Evolutionary conservation across 2,113 vertebrate species (phyloP).

Genomic region (Nothobranchius furzeri): DNA sequence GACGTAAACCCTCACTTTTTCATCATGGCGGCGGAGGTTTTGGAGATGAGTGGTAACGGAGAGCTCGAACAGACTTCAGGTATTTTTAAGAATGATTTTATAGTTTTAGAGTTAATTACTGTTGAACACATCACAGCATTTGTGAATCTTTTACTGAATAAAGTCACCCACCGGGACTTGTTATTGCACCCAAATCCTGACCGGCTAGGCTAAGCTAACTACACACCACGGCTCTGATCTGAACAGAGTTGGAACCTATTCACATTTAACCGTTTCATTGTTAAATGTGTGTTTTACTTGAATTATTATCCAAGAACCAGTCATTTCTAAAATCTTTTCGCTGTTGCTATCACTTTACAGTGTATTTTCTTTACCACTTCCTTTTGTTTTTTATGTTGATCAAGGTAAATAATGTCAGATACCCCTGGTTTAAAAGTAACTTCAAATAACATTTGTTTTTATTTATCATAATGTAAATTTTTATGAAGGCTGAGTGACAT

Average conservation of each 20-base stretch:
- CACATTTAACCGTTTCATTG: background rate
- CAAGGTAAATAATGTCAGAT: too few species aligned
- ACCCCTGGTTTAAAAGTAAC: too few species aligned
- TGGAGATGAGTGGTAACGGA: constrained; percentile 67
- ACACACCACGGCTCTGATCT: background rate
- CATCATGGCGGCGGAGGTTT: constrained; percentile 78
- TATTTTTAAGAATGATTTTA: constrained; percentile 12
- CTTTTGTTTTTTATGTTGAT: too few species aligned
- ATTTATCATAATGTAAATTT: too few species aligned
- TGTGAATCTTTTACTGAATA: background rate
- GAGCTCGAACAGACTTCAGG: constrained; percentile 67
- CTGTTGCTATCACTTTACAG: too few species aligned
- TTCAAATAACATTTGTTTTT: too few species aligned
- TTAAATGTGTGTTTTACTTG: too few species aligned
- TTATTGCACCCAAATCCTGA: background rate
- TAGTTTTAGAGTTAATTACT: accelerated
- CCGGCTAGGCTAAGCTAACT: constrained; percentile 57
- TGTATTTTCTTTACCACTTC: too few species aligned
- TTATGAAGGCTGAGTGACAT: too few species aligned
- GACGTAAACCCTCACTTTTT: constrained; percentile 54
- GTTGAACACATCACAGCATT: accelerated
- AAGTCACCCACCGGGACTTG: background rate
- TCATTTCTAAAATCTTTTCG: too few species aligned
- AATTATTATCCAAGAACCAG: too few species aligned
- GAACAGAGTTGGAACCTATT: too few species aligned